Conservation (phyloP, 1,140 invertebrate genomes). For the Brachystomella parvula region DNA sequence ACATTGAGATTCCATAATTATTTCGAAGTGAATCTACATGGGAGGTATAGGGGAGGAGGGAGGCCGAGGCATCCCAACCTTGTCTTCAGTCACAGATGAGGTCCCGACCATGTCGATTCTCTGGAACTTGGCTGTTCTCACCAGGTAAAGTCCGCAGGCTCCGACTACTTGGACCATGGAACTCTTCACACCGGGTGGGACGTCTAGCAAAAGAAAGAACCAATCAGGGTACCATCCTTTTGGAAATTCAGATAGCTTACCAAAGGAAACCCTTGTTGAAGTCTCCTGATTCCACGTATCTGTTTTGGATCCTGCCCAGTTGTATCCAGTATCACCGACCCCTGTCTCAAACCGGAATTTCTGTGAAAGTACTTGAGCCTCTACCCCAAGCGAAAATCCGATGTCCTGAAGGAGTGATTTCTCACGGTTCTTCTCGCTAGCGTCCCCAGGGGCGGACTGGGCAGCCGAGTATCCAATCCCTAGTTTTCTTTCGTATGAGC, state of each 20-base stretch:
- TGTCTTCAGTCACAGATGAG: not conserved
- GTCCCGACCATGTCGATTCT: constrained; percentile 1
- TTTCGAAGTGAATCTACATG: too few species aligned
- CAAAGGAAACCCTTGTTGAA: constrained; percentile 2
- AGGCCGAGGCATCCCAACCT: too few species aligned
- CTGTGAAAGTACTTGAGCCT: not conserved
- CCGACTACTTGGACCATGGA: constrained; percentile 4
- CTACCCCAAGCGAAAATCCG: constrained; percentile 1
- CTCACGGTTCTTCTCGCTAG: not conserved
- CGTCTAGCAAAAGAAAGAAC: too few species aligned
- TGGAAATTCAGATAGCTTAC: too few species aligned
- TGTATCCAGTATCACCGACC: not conserved
- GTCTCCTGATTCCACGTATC: constrained; percentile 11
- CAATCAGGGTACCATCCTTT: too few species aligned
- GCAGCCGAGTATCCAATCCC: constrained; percentile 6
- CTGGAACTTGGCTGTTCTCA: constrained; percentile 7
- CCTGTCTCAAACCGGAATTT: constrained; percentile 9
- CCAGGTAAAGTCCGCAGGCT: not conserved
- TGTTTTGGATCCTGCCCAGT: constrained; percentile 2
- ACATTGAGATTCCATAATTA: too few species aligned
- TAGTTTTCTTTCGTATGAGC: constrained; percentile 18
- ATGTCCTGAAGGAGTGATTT: not conserved
- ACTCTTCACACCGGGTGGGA: constrained; percentile 6
- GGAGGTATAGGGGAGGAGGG: too few species aligned
- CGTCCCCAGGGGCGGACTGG: not conserved